Evolutionary conservation across 2,888 invertebrate species (phyloP).

Genomic region (Oxycera nigricornis): DNA sequence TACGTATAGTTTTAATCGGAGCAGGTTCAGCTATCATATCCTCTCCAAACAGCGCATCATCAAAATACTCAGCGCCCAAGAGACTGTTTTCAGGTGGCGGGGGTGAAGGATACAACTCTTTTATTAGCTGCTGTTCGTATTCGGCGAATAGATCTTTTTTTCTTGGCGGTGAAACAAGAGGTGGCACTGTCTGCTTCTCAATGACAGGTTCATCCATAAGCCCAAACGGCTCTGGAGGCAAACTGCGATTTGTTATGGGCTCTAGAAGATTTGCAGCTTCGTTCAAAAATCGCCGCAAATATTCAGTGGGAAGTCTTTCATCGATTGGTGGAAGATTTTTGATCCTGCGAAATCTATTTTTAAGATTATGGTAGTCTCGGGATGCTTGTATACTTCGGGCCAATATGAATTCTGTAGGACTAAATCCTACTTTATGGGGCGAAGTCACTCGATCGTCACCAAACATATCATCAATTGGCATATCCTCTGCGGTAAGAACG

Average conservation of each 20-base stretch:
- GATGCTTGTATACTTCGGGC: conserved; percentile 31
- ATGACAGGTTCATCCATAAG: conserved; percentile 8
- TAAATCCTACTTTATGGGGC: background rate
- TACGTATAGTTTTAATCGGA: background rate
- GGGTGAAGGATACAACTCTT: background rate
- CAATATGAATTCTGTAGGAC: background rate
- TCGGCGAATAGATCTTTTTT: conserved; percentile 22
- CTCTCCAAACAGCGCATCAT: conserved; percentile 9
- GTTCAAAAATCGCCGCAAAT: background rate
- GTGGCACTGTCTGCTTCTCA: background rate
- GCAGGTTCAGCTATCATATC: background rate
- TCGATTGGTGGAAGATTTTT: background rate
- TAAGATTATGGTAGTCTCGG: background rate
- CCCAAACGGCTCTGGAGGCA: background rate
- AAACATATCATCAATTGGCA: background rate
- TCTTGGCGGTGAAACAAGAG: background rate
- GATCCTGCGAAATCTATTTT: background rate
- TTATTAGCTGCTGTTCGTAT: conserved; percentile 31
- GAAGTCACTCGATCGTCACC: background rate
- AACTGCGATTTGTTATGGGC: background rate
- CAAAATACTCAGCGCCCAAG: background rate
- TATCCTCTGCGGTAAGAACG: background rate
- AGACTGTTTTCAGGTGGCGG: background rate
- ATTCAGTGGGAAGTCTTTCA: background rate
- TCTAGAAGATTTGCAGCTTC: background rate